phyloP scores from a whole-genome alignment of 2,113 vertebrate species.

The Campylomormyrus numenius region DNA sequence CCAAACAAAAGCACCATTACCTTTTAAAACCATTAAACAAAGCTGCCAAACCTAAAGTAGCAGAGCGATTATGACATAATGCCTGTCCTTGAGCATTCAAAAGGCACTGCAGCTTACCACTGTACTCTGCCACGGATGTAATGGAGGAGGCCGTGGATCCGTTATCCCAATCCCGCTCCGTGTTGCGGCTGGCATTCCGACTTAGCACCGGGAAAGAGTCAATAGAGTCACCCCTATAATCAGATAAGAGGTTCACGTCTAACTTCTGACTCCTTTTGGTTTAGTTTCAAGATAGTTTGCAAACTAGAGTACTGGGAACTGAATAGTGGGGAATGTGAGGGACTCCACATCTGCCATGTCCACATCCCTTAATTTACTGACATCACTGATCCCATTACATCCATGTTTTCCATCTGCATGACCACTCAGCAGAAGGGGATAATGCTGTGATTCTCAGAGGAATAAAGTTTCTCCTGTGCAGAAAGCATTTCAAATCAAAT shows the following conservation, averaged over 20 bases:
- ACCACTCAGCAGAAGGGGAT: not conserved
- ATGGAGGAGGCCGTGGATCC: slow-evolving; percentile 87
- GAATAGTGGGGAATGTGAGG: not conserved
- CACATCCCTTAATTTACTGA: not conserved
- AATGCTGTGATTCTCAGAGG: not conserved
- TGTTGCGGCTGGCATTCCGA: slow-evolving; percentile 81
- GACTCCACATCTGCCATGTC: not conserved
- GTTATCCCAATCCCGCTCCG: slow-evolving; percentile 91
- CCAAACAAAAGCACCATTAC: not conserved
- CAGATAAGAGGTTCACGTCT: slow-evolving; percentile 23
- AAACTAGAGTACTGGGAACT: not conserved
- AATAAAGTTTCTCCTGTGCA: not conserved
- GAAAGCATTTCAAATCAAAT: not conserved
- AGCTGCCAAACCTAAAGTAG: not conserved
- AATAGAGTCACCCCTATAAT: slow-evolving; percentile 75
- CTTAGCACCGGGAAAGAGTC: slow-evolving; percentile 80
- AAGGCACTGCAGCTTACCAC: slow-evolving; percentile 54
- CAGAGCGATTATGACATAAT: not conserved
- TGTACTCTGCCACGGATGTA: slow-evolving; percentile 87
- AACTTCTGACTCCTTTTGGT: not conserved
- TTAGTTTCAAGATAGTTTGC: not conserved
- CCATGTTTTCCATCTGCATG: not conserved
- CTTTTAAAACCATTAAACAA: not conserved
- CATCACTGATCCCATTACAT: not conserved
- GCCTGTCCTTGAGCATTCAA: not conserved